A percentile compares a stretch with the other conserved stretches of the same genome.
These are phyloP conservation scores for Trichosurus vulpecula DNA, from an alignment of 2,797 vertebrate species.

Conservation along the genomic window DNA sequence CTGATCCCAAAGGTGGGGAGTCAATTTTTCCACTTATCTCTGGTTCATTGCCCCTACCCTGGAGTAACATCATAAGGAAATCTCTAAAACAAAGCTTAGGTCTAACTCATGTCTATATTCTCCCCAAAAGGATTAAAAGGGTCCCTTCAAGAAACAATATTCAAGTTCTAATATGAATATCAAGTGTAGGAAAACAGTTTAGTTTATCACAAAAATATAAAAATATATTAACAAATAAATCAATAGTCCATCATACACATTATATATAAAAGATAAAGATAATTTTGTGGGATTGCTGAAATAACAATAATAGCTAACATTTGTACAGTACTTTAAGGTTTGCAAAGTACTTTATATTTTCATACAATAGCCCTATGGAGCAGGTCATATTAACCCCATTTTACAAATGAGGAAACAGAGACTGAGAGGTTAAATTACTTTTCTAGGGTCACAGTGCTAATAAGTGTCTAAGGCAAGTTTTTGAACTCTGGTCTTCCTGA, in stretches of 20 bases:
- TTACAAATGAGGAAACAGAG: background rate
- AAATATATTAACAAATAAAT: background rate
- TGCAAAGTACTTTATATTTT: too few relatives aligned
- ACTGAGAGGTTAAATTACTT: background rate
- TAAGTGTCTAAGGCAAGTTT: background rate
- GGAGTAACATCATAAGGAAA: background rate
- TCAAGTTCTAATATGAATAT: background rate
- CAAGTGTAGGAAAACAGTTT: background rate
- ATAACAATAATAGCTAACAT: too few relatives aligned
- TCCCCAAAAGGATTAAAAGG: background rate
- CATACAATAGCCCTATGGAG: too few relatives aligned
- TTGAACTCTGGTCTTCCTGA: background rate
- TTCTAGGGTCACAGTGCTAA: background rate
- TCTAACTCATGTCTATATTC: background rate
- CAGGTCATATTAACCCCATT: background rate
- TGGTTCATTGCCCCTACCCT: background rate
- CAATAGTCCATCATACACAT: background rate
- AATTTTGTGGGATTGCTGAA: too few relatives aligned
- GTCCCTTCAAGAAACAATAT: background rate
- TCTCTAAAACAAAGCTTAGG: background rate
- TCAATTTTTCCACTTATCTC: background rate
- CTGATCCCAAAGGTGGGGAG: too few relatives aligned
- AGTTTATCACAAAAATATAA: background rate
- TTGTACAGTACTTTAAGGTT: too few relatives aligned
- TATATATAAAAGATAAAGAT: too few relatives aligned